phyloP scores from a whole-genome alignment of 2,797 vertebrate genomes.

The Liasis olivaceus region DNA sequence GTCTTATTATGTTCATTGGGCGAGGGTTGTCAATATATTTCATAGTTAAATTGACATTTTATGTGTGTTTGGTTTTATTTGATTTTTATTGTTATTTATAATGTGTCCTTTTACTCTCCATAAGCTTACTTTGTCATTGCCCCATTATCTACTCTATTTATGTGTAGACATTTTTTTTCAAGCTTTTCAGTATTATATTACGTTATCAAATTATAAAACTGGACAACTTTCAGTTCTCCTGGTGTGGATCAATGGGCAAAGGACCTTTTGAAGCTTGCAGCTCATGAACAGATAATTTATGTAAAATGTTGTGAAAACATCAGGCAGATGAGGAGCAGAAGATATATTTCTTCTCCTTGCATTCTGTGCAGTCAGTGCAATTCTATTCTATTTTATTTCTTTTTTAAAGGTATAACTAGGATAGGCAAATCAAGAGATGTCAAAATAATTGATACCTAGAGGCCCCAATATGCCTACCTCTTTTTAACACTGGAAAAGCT shows the following conservation, averaged over 20 bases:
- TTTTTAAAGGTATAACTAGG: background rate
- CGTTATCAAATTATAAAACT: background rate
- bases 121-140: background rate
- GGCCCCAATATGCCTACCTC: background rate
- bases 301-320: background rate
- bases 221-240: background rate
- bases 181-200: background rate
- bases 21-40: background rate
- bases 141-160: background rate
- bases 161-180: background rate
- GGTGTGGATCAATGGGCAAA: background rate
- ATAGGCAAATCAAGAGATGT: background rate
- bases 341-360: background rate
- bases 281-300: background rate
- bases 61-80: background rate
- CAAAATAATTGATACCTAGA: background rate
- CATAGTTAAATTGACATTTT: background rate
- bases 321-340: background rate
- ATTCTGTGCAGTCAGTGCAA: background rate
- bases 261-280: background rate
- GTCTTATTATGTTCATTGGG: too few species aligned
- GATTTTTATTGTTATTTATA: background rate
- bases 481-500: background rate
- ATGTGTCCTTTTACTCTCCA: background rate
- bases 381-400: background rate